A percentile compares a stretch with the other conserved stretches of the same genome.
Evolutionary conservation across 2,888 invertebrate genomes (phyloP).

Genomic region (Limnephilus auricula): DNA sequence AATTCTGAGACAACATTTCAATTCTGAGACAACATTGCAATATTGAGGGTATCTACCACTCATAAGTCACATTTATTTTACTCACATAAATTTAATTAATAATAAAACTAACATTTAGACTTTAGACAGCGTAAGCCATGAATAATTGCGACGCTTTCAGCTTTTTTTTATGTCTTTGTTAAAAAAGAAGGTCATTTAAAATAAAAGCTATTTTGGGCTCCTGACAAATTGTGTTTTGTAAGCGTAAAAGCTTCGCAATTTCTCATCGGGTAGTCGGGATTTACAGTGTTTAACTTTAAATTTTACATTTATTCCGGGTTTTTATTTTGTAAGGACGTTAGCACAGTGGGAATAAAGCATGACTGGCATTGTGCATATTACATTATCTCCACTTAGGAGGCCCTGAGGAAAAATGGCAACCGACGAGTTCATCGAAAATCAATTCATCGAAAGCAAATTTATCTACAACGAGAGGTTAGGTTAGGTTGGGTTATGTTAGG

Average conservation of each 20-base stretch:
- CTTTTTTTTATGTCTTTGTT: neutral
- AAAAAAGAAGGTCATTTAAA: neutral
- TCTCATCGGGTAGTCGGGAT: neutral
- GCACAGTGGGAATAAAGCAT: neutral
- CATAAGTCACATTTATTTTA: no score
- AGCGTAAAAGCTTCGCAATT: neutral
- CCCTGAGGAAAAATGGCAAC: no score
- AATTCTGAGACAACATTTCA: no score
- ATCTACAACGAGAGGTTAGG: no score
- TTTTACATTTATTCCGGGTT: neutral
- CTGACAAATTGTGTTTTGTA: neutral
- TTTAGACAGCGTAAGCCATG: neutral
- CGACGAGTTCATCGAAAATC: no score
- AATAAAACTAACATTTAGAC: neutral
- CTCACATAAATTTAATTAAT: no score
- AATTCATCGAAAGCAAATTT: no score
- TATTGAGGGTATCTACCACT: no score
- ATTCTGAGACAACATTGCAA: no score
- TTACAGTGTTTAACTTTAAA: neutral
- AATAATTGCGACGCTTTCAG: neutral
- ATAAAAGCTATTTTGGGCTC: neutral
- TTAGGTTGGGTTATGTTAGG: no score
- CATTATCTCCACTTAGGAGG: no score
- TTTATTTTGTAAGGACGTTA: neutral
- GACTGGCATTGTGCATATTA: no score